Evolutionary conservation across 2,888 invertebrate species (phyloP), one percentile per base, ranked within the genome.

Genomic region (Scaptomyza flava): DNA sequence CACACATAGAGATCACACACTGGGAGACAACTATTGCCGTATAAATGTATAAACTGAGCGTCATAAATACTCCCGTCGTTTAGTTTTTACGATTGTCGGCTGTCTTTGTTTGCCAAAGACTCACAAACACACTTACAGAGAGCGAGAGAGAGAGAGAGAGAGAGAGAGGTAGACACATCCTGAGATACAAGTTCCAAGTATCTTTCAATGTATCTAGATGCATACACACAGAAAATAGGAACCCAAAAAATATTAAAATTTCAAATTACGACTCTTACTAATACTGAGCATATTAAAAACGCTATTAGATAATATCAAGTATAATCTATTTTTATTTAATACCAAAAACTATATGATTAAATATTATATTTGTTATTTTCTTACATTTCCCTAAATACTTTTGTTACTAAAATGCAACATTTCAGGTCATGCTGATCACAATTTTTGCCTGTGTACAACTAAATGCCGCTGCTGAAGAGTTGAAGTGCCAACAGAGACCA

Each of bases 81-180:
- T 86, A 84, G 83, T 81, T 84, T 87, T 84, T 84, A 84, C 83
- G 88, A 86, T 86, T 80, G 83, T 80, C 88, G 86, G 88, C 81
- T 76, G 79, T 60, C 87, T 87, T 88, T 88, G 88, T 82, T 88
- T 78, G 80, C 72, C 74, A 72, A 59, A 52, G 63, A 75, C 65
- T 53, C 51, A 46, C 46, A 52, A 5, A 27, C 5, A 27, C 27
- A 6, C 17, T 17, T 1, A 17, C 27, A 27, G 23, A 23, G 23
- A 23, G 4, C 3, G 23, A 27, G 6, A 27, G 6, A 27, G 27
- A 27, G 27, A 27, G 27, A 27, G 27, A 27, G 6, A 27, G 27
- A 27, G 6, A 6, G 27, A 6, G 27, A 4, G n/a, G 3, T 34
- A 8, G n/a, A 67, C 38, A 54, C 42, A 72, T 50, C 30, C 74